Evolutionary conservation across 2,797 vertebrate genomes (phyloP).

Genomic region (Galagoides demidoff): DNA sequence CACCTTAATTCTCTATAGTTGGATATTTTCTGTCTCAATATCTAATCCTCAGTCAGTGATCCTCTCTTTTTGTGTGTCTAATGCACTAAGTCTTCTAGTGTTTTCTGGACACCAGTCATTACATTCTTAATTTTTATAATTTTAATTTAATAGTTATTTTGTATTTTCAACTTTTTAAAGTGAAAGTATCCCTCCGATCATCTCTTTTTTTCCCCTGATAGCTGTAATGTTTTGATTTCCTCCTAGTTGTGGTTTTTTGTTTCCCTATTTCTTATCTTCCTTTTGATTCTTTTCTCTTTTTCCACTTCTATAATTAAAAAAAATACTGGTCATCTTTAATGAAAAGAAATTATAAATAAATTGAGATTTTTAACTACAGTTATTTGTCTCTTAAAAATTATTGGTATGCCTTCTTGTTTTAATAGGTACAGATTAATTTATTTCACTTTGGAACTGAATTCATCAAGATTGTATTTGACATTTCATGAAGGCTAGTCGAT

Average conservation of each 20-base stretch:
- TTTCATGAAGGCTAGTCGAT: background rate
- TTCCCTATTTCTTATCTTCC: background rate
- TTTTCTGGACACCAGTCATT: background rate
- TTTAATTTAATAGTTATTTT: background rate
- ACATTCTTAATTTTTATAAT: background rate
- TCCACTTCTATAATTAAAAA: background rate
- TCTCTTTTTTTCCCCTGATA: background rate
- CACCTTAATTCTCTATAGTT: background rate
- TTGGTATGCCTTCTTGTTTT: background rate
- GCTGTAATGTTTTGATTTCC: background rate
- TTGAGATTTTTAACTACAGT: background rate
- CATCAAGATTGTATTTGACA: background rate
- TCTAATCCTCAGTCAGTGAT: background rate
- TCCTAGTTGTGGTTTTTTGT: background rate
- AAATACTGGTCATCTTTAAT: background rate
- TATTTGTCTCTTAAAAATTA: slow-evolving; percentile 30
- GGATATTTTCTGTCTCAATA: background rate
- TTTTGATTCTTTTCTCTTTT: background rate
- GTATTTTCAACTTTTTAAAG: background rate
- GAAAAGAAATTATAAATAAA: slow-evolving; percentile 12
- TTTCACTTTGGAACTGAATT: background rate
- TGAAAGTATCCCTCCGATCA: background rate
- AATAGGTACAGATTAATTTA: background rate
- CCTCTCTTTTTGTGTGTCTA: background rate
- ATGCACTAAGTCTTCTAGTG: background rate